Evolutionary conservation across 2,888 invertebrate genomes (phyloP).

Genomic region (Amiota minor): DNA sequence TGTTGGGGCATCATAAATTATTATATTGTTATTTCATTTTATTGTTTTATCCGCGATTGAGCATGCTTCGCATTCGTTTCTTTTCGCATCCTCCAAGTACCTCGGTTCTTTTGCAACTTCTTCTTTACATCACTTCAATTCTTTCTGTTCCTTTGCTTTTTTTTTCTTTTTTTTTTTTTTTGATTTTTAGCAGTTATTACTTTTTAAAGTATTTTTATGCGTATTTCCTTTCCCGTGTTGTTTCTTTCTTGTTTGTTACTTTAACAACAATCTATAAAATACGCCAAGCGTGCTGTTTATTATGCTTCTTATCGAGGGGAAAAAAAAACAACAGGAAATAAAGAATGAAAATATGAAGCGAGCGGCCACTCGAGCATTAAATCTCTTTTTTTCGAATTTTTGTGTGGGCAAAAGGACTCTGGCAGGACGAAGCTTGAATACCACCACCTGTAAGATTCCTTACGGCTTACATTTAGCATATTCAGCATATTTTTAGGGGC

Average conservation of each 20-base stretch:
- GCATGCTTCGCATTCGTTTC: slow-evolving; percentile 43
- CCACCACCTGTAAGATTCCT: slow-evolving; percentile 56
- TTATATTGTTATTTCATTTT: slow-evolving; percentile 70
- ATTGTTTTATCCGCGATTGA: slow-evolving; percentile 71
- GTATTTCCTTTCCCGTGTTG: slow-evolving; percentile 53
- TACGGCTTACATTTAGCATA: slow-evolving; percentile 29
- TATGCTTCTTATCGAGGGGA: slow-evolving; percentile 52
- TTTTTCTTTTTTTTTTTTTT: slow-evolving; percentile 6
- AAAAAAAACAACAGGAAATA: no score
- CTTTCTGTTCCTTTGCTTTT: slow-evolving; percentile 14
- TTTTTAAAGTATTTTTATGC: slow-evolving; percentile 61
- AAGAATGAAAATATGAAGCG: no score
- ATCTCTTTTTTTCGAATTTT: neutral
- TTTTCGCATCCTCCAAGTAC: neutral
- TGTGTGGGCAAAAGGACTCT: no score
- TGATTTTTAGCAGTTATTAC: slow-evolving; percentile 59
- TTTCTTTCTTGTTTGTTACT: slow-evolving; percentile 9
- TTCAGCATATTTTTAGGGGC: slow-evolving; percentile 52
- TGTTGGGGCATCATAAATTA: slow-evolving; percentile 69
- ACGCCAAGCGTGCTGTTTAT: slow-evolving; percentile 50
- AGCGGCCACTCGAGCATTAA: slow-evolving; percentile 26
- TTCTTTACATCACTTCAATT: slow-evolving; percentile 3
- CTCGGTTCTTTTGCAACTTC: no score
- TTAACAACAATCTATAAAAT: slow-evolving; percentile 43
- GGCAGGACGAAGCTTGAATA: neutral